phyloP scores from a whole-genome alignment of 2,888 invertebrate genomes.

The Caenorhabditis sp. region DNA sequence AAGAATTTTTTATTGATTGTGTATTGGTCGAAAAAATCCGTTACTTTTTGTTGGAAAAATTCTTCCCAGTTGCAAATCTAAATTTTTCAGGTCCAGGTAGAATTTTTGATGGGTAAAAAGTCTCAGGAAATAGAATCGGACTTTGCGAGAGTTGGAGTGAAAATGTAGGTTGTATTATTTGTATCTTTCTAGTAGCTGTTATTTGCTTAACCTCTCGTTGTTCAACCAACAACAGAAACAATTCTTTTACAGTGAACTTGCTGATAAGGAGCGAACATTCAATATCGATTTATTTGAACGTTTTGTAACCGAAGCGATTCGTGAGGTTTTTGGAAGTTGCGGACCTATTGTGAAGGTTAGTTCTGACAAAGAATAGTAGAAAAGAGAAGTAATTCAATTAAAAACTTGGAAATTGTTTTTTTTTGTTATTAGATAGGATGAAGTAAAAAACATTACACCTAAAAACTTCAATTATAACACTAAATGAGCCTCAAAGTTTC shows the following conservation, averaged over 20 bases:
- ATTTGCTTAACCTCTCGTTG: not conserved
- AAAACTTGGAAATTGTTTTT: no score
- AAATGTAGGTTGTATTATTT: conserved; percentile 35
- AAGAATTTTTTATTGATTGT: no score
- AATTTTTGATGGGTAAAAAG: conserved; percentile 18
- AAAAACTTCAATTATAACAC: no score
- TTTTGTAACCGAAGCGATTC: conserved; percentile 51
- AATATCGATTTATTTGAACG: conserved; percentile 46
- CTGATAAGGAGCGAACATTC: conserved; percentile 35
- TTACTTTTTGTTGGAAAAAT: no score
- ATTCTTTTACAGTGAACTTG: conserved; percentile 35
- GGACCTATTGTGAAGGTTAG: conserved; percentile 48
- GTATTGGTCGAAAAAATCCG: no score
- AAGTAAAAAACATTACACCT: no score
- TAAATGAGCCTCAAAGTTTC: no score
- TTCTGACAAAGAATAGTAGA: not conserved
- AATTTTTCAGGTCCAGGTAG: not conserved
- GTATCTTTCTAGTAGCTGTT: no score
- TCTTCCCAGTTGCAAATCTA: not conserved
- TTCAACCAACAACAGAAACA: not conserved
- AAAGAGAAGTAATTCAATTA: no score
- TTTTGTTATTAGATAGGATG: no score
- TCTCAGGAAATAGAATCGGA: conserved; percentile 37
- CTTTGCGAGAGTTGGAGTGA: conserved; percentile 46
- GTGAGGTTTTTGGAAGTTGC: conserved; percentile 42